Evolutionary conservation across 1,140 invertebrate genomes (phyloP), one percentile per base, ranked within the genome.

Genomic region (Drosophila willistoni): DNA sequence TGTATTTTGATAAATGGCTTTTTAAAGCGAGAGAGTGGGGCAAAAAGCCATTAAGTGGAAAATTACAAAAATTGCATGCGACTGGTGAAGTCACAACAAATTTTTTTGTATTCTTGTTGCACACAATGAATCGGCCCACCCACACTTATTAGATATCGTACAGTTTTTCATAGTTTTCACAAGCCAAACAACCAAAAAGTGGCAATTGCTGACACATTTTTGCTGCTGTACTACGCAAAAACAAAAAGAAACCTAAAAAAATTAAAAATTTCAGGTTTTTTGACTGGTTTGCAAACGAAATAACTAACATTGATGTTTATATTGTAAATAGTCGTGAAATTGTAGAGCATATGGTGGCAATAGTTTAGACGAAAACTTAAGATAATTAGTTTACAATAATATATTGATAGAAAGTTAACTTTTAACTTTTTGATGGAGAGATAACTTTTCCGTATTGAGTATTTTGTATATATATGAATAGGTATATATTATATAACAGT

Each of bases 21-120:
- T 80, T 22, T 39, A 41, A 47, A 47, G 2, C 7, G 14, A 17
- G 7, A 17, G 14, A 17, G 44, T 4, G 17, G 29, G 9, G 19
- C 47, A 62, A 55, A 73, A 83, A 77, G 67, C 42, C 71, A 79
- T 81, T 76, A 66, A 66, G 57, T 81, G 82, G 74, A 85, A 85
- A 85, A 85, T 85, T 68, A 78, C 68, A 68, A 74, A 63, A 77
- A 77, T 78, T 64, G 79, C 82, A 86, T 78, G 68, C 75, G 36
- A 71, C 64, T 64, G 44, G 68, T 82, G 59, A 76, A 86, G 75
- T 87, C 83, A 87, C 76, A 81, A 67, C 67, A 72, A 29, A 47
- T 41, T 67, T 54, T 54, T 71, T 68, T 67, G 41, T 64, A 47
- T 47, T 66, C 42, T 55, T 47, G 51, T 63, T 82, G 81, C 82